phyloP scores from a whole-genome alignment of 2,888 invertebrate species.

The Cephus sareptanus region DNA sequence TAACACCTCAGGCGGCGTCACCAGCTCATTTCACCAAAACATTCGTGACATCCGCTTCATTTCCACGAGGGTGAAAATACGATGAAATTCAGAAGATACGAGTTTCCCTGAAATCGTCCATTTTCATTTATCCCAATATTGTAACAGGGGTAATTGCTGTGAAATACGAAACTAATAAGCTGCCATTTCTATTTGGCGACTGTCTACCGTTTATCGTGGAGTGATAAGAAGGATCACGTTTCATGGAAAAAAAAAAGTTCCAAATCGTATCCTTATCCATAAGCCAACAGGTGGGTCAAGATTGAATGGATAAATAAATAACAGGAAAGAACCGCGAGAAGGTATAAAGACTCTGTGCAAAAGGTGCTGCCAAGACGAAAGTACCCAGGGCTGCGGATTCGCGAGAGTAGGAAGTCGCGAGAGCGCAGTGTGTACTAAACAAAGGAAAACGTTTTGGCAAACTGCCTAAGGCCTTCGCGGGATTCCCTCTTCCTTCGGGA shows the following conservation, averaged over 20 bases:
- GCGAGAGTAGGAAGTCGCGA: not conserved
- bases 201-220: not conserved
- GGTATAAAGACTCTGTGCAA: no score
- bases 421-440: not conserved
- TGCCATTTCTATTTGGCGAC: not conserved
- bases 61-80: not conserved
- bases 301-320: not conserved
- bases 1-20: not conserved
- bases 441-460: constrained; percentile 10
- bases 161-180: not conserved
- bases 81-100: not conserved
- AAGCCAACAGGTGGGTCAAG: not conserved
- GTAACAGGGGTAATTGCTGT: not conserved
- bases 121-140: not conserved
- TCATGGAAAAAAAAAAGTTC: not conserved
- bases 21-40: not conserved
- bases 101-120: not conserved
- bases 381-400: not conserved
- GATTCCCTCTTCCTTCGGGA: constrained; percentile 11
- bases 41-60: not conserved
- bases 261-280: not conserved
- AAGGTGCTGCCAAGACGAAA: not conserved
- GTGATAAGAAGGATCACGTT: not conserved
- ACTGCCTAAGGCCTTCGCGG: constrained; percentile 4
- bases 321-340: no score